These are phyloP conservation scores for Halictus ligatus DNA, from an alignment of 2,888 invertebrate genomes.

Conservation along the genomic window DNA sequence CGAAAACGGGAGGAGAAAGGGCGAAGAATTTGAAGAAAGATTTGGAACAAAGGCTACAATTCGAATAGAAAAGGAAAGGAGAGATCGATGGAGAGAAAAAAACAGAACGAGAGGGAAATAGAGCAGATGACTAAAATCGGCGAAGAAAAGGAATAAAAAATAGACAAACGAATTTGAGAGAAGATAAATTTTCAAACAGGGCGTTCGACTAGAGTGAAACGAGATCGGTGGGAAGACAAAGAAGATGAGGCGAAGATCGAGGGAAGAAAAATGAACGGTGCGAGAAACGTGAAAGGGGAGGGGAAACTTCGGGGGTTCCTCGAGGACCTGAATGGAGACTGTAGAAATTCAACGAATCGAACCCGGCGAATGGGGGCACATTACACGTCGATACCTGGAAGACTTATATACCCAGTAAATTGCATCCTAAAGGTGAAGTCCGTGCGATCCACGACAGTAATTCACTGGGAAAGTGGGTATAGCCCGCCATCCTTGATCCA, in stretches of 20 bases:
- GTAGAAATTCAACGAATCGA: conserved; percentile 38
- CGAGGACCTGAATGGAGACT: neutral
- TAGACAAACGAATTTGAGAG: neutral
- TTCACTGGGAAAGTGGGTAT: conserved; percentile 53
- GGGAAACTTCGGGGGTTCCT: neutral
- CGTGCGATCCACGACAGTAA: conserved; percentile 56
- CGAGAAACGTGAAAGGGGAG: neutral
- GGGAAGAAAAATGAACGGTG: neutral
- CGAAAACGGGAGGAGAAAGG: too few species aligned
- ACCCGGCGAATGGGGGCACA: conserved; percentile 34
- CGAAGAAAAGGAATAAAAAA: neutral
- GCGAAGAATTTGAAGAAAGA: too few species aligned
- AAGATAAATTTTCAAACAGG: neutral
- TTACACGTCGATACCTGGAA: conserved; percentile 58
- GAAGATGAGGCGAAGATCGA: neutral
- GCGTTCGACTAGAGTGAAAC: neutral
- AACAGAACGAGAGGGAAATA: too few species aligned
- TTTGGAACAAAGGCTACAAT: too few species aligned
- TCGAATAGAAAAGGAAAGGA: too few species aligned
- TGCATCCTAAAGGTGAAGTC: conserved; percentile 60
- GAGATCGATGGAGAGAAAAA: too few species aligned
- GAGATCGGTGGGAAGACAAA: neutral
- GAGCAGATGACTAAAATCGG: neutral
- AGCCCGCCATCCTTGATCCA: neutral
- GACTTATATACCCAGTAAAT: conserved; percentile 60